Evolutionary conservation across 2,113 vertebrate species (phyloP), one percentile per base, ranked within the genome.

Genomic region (Chloropsis hardwickii): DNA sequence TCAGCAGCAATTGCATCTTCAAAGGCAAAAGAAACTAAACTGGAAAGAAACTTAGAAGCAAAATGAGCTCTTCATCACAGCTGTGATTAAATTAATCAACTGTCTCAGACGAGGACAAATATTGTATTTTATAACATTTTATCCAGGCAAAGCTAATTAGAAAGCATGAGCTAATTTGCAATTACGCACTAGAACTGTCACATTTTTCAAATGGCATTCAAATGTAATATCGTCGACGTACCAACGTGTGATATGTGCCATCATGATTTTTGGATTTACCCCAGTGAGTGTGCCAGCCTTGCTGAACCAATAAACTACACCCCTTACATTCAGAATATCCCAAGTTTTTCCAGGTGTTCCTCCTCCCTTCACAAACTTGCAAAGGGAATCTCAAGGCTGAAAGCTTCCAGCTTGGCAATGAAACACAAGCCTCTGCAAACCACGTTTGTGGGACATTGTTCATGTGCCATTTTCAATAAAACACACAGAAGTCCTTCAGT

Each of bases 191-290:
- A 51, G 71, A 88, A 61, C 4, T 7, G 74, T 11, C 25, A 13
- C 8, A 57, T 62, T 84, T 91, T 92, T 86, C 42, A 71, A 89
- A 45, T 8, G 16, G 24, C 33, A 62, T 13, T 58, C 29, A 67
- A 74, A 81, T 44, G 14, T 25, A 81, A 42, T 29, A 50, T 12
- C n/a, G 27, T 11, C 44, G 29, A 10, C 40, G 77, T 25, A 77
- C 10, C 0, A 0, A 69, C 5, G 21, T 0, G 1, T 7, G 67
- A 48, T 19, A 35, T 0, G 0, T 15, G 5, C 19, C 35, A 73
- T 6, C 19, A 18, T 29, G 62, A 42, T 50, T 83, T 62, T 19
- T 12, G 35, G 24, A 39, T 39, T 61, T 56, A 80, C 4, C 28
- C 12, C 89, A 50, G 22, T 11, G 14, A 47, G 9, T 5, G 2